phyloP scores from a whole-genome alignment of 2,797 vertebrate genomes.

The Enteromius trimaculatus region DNA sequence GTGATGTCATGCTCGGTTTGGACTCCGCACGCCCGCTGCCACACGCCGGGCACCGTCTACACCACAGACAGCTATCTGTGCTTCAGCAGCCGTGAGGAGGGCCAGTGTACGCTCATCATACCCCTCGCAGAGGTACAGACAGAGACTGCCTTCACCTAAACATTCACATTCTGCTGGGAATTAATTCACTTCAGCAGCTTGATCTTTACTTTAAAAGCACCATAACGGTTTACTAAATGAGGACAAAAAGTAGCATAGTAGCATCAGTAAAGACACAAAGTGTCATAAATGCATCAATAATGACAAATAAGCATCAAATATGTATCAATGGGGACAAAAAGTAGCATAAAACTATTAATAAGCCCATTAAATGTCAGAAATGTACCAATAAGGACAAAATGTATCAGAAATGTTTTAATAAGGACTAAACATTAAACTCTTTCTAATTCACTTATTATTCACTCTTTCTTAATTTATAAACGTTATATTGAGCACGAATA shows the following conservation, averaged over 20 bases:
- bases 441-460: background rate
- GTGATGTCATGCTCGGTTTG: conserved; percentile 87
- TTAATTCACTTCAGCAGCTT: no score
- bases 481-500: background rate
- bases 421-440: background rate
- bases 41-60: conserved; percentile 88
- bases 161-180: no score
- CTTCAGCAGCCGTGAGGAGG: conserved; percentile 90
- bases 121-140: conserved; percentile 89
- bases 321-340: background rate
- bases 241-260: background rate
- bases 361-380: background rate
- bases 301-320: background rate
- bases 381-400: no score
- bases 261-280: background rate
- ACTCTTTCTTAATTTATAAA: background rate
- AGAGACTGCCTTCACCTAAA: no score
- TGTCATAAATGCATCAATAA: background rate
- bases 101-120: conserved; percentile 86
- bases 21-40: conserved; percentile 93
- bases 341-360: background rate
- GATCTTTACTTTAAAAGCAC: background rate
- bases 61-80: conserved; percentile 90
- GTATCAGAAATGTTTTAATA: background rate
- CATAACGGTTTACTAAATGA: background rate